Conservation (phyloP, 2,888 invertebrate species). For the Idaea straminata region DNA sequence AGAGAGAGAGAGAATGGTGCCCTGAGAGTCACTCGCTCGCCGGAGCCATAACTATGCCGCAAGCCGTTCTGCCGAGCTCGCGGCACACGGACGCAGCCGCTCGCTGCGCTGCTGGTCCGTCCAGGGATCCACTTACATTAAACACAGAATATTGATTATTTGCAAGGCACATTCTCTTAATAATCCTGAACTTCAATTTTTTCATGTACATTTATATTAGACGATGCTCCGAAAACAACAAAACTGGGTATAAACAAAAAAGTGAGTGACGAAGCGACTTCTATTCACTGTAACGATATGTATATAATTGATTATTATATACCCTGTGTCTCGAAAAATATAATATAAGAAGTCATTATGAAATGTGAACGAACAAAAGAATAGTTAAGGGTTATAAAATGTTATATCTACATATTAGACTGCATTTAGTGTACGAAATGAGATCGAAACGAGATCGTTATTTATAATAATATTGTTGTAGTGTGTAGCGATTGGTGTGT, state of each 20-base stretch:
- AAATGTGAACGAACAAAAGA: conserved; percentile 43
- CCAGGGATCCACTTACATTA: conserved; percentile 72
- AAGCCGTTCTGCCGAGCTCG: background rate
- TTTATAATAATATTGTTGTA: conserved; percentile 52
- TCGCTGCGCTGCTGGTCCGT: conserved; percentile 12
- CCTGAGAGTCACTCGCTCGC: background rate
- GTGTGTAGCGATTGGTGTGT: conserved; percentile 22
- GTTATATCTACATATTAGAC: conserved; percentile 53
- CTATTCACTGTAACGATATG: conserved; percentile 67
- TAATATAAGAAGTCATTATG: conserved; percentile 53
- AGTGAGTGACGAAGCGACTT: conserved; percentile 53
- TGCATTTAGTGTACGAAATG: conserved; percentile 52
- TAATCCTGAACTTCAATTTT: conserved; percentile 75
- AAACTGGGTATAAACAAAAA: conserved; percentile 55
- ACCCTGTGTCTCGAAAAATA: conserved; percentile 75
- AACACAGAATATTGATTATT: conserved; percentile 80
- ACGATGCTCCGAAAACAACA: conserved; percentile 59
- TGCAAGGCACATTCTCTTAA: conserved; percentile 80
- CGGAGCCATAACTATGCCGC: background rate
- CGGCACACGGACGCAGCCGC: conserved; percentile 6
- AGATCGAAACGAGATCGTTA: conserved; percentile 53
- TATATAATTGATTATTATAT: conserved; percentile 74
- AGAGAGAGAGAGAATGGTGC: background rate
- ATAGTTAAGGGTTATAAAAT: conserved; percentile 31
- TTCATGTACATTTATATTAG: conserved; percentile 58